Base-by-base conservation (phyloP, 1,140 invertebrate genomes). In the Tetraneura akinire region DNA sequence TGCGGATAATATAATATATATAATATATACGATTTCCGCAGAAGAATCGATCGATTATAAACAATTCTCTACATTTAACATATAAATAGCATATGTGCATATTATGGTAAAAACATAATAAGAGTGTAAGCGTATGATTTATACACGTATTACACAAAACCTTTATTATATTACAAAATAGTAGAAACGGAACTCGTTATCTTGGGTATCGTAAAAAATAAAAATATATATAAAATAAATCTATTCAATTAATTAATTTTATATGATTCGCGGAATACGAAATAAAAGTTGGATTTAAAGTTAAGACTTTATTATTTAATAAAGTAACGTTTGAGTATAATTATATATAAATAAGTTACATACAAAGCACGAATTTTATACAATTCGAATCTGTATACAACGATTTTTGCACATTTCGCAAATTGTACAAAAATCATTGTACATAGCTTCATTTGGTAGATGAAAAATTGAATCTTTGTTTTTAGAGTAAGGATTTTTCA, bases 201-300 rank as follows among this genome's bases (percentile, higher is more conserved):
- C 14, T n/a, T 23, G 26, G 21, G 26, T 13, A 26, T 57, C 26
- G 21, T 57, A 57, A 23, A 23, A 23, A 57, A 57, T 57, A 23
- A 6, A 11, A 23, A 23, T 57, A 5, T 13, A 26, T 26, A 3
- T 57, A 57, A 57, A 26, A 23, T 57, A 57, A 57, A 57, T 23
- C 55, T 57, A 21, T 57, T 57, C 21, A 23, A 21, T 57, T 57
- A 57, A 57, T 57, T 57, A 57, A 23, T 26, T 57, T 14, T 57
- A 23, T 26, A 5, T n/a, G n/a, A n/a, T n/a, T n/a, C 11, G 1
- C 11, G 13, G 14, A 26, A 23, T 57, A 11, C 0, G 14, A 26
- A 57, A 23, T 14, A 14, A 57, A 23, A 23, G 26, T 57, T 57
- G 26, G 26, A 26, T 23, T n/a, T n/a, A n/a, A n/a, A n/a, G n/a